These are phyloP conservation scores for Lampris megalopsis DNA, from an alignment of 2,113 vertebrate genomes.

Conservation along the genomic window DNA sequence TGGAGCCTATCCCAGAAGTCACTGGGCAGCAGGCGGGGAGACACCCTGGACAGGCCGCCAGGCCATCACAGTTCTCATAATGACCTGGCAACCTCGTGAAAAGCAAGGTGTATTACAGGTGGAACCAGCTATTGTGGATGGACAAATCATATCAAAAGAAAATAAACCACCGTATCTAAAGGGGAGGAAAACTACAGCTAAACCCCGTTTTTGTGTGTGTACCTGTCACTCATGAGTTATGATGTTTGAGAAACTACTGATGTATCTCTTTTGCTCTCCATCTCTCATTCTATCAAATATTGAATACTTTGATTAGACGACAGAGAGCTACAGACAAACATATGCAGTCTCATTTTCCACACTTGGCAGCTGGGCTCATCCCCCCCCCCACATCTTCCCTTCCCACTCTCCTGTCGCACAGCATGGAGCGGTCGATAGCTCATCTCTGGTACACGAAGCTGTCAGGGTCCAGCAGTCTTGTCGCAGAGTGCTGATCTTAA, in stretches of 20 bases:
- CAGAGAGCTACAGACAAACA: not conserved
- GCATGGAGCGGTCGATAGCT: constrained; percentile 42
- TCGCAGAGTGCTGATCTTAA: constrained; percentile 12
- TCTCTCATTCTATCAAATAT: not conserved
- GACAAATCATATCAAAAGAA: too few relatives aligned
- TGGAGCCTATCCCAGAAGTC: too few relatives aligned
- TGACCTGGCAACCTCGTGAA: too few relatives aligned
- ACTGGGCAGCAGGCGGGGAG: too few relatives aligned
- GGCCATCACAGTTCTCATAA: too few relatives aligned
- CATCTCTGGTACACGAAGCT: constrained; percentile 51
- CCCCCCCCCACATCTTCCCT: not conserved
- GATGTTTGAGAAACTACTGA: not conserved
- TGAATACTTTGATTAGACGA: not conserved
- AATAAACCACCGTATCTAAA: too few relatives aligned
- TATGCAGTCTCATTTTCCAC: not conserved
- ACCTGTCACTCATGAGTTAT: too few relatives aligned
- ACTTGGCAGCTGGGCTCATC: not conserved
- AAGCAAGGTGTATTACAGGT: too few relatives aligned
- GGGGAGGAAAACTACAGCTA: too few relatives aligned
- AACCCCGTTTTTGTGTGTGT: too few relatives aligned
- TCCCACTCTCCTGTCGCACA: not conserved
- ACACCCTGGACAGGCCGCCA: too few relatives aligned
- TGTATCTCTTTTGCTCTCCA: not conserved
- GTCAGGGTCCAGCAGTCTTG: constrained; percentile 47
- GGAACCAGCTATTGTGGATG: too few relatives aligned